These are phyloP conservation scores for Halictus quadricinctus DNA, from an alignment of 2,888 invertebrate species.

Conservation along the genomic window DNA sequence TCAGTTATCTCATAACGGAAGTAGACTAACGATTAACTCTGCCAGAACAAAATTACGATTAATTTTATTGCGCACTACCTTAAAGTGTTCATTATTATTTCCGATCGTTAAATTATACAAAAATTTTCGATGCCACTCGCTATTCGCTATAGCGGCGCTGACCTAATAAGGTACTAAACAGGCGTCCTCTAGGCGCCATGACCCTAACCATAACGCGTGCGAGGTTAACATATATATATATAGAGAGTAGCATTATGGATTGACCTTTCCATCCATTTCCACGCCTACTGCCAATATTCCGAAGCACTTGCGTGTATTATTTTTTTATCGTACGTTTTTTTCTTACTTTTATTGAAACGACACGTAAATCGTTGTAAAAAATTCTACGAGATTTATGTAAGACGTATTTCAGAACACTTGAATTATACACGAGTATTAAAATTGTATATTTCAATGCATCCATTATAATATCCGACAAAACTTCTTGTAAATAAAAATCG, in stretches of 20 bases:
- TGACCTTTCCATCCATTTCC: constrained; percentile 11
- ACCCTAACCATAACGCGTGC: constrained; percentile 24
- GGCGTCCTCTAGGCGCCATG: constrained; percentile 24
- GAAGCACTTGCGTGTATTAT: neutral
- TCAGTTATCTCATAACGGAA: neutral
- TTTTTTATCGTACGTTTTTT: neutral
- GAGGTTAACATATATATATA: neutral
- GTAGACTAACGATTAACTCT: neutral
- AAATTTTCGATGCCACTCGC: neutral
- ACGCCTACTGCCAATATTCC: constrained; percentile 11
- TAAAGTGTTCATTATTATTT: neutral
- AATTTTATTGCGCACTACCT: neutral
- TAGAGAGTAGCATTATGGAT: constrained; percentile 14
- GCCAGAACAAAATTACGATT: neutral
- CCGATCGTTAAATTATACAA: neutral
- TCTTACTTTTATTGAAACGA: neutral
- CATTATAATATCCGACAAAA: neutral
- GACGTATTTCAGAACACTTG: neutral
- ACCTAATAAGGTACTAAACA: constrained; percentile 10
- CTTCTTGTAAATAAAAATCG: neutral
- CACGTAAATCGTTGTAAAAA: neutral
- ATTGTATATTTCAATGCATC: neutral
- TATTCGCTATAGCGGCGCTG: neutral
- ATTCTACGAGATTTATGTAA: neutral
- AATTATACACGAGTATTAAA: neutral